Evolutionary conservation across 2,888 invertebrate genomes (phyloP), one percentile per base, ranked within the genome.

Genomic region (Thereva unica): DNA sequence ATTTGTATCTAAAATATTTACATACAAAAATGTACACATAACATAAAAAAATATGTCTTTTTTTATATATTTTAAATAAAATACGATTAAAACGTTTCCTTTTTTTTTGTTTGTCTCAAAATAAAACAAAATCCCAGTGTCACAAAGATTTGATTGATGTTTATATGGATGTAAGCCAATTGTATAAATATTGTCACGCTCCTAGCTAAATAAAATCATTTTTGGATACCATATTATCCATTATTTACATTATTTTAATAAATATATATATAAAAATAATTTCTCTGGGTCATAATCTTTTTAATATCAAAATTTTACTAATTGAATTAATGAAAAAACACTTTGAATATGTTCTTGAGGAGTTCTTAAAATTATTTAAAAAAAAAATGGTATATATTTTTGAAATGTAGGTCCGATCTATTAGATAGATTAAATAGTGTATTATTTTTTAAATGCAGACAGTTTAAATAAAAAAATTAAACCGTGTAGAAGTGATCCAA

Each of bases 1-100:
- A 74, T 74, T 75, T 71, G 64, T 49, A 69, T 23, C 23, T 56
- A 68, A 68, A 65, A 41, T 53, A 64, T 44, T 68, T 47, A 53
- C n/a, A 34, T 8, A 9, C 35, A 50, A 50, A 50, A 50, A 50
- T 50, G 50, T 47, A 47, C 47, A 47, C 23, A 12, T 47, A 5
- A 12, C n/a, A n/a, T 12, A 47, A 12, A 9, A 45, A 42, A 42
- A 4, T 42, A 8, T 44, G 1, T 44, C 47, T 59, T 59, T 10
- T 12, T 37, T 40, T 9, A 7, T 56, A 38, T 10, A 38, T 37
- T 5, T 38, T 5, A 1, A 34, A 12, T 23, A 23, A n/a, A 38
- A 38, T 38, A n/a, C 49, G 4, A 10, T 9, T 23, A 23, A 23
- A 23, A 23, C 23, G 1, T 23, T 23, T 23, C 23, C 23, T 23